These are phyloP conservation scores for Petrocephalus microphthalmus DNA, from an alignment of 2,113 vertebrate species.

Conservation along the genomic window DNA sequence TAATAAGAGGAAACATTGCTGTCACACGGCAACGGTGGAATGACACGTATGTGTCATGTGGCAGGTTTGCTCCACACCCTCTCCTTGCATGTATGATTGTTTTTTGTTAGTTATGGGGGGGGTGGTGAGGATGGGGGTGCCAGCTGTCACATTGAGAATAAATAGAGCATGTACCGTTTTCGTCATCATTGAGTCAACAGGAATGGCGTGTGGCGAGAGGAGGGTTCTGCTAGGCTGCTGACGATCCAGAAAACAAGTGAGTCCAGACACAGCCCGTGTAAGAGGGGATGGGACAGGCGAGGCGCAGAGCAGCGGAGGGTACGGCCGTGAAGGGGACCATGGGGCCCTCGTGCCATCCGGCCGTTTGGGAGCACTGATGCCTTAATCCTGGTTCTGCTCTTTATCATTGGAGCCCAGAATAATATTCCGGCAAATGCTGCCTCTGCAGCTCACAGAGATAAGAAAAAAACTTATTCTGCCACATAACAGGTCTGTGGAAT, in stretches of 20 bases:
- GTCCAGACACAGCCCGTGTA: not conserved
- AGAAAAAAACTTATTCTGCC: not conserved
- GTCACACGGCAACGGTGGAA: not conserved
- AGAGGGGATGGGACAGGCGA: not conserved
- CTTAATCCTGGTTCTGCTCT: not conserved
- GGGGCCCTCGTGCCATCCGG: not conserved
- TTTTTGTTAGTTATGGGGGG: not conserved
- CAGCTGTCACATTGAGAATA: not conserved
- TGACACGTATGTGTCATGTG: not conserved
- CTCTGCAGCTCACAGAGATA: not conserved
- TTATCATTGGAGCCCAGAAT: not conserved
- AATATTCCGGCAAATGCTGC: not conserved
- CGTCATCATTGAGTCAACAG: not conserved
- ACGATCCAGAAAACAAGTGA: not conserved
- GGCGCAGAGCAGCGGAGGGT: not conserved
- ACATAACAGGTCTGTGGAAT: not conserved
- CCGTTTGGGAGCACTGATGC: too few relatives aligned
- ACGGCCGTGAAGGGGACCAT: not conserved
- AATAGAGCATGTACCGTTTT: conserved; percentile 1
- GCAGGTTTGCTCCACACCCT: not conserved
- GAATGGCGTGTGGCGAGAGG: not conserved
- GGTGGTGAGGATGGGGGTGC: not conserved
- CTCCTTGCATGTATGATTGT: not conserved
- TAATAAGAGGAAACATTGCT: not conserved
- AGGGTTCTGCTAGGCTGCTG: not conserved